Conservation (phyloP, 1,140 invertebrate genomes). For the Cotesia vestalis region DNA sequence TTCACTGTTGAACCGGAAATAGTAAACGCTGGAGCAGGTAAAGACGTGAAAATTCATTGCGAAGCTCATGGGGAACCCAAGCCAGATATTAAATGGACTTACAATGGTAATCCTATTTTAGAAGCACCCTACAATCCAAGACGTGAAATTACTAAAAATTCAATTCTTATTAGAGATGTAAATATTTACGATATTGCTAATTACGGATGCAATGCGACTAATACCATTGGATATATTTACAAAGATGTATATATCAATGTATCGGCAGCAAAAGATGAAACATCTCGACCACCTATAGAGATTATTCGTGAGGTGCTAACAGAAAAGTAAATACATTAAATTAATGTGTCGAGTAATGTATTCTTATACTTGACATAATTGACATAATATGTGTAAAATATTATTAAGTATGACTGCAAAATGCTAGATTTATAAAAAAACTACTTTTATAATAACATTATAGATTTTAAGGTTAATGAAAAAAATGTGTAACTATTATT, state of each 20-base stretch:
- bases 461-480: no score
- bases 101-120: conserved; percentile 91
- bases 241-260: conserved; percentile 98
- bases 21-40: conserved; percentile 89
- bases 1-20: conserved; percentile 93
- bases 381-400: no score
- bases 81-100: conserved; percentile 94
- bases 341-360: no score
- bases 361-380: no score
- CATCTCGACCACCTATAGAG: conserved; percentile 82
- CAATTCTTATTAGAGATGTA: conserved; percentile 84
- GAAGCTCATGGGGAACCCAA: conserved; percentile 87
- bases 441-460: no score
- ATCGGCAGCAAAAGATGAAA: conserved; percentile 89
- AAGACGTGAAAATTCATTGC: conserved; percentile 87
- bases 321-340: no score
- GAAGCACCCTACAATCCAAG: conserved; percentile 80
- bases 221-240: conserved; percentile 97
- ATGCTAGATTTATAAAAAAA: no score
- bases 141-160: conserved; percentile 74
- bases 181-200: conserved; percentile 93
- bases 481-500: no score
- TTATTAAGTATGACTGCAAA: no score
- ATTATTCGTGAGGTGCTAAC: no score
- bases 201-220: conserved; percentile 98